Percentiles rank a stretch among this genome's conserved stretches.
Conservation (phyloP, 2,888 invertebrate species). For the Chrysopilus asiliformis region DNA sequence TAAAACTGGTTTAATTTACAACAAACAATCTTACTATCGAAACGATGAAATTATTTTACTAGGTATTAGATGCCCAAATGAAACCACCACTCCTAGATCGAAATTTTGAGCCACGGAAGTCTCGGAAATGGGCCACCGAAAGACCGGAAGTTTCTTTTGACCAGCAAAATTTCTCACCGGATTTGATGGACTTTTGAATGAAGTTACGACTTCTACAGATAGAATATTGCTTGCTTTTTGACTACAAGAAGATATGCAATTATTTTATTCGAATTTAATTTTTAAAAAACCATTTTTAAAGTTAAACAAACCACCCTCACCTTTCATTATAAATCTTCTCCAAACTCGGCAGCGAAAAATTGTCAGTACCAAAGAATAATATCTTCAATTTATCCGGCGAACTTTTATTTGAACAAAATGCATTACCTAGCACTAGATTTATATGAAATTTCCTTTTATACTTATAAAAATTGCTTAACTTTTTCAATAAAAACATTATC, state of each 20-base stretch:
- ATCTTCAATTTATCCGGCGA: no score
- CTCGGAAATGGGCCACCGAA: slow-evolving; percentile 50
- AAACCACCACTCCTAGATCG: slow-evolving; percentile 81
- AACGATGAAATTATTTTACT: slow-evolving; percentile 58
- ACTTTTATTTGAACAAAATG: no score
- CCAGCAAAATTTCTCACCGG: slow-evolving; percentile 55
- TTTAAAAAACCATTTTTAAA: neutral
- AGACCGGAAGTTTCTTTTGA: slow-evolving; percentile 43
- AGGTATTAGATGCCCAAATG: slow-evolving; percentile 87
- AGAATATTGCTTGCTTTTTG: slow-evolving; percentile 11
- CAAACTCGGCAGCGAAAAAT: slow-evolving; percentile 65
- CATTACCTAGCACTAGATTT: no score
- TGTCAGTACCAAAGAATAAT: slow-evolving; percentile 80
- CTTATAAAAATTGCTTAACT: no score
- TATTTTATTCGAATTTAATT: neutral
- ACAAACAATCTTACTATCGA: slow-evolving; percentile 74
- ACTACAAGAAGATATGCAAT: slow-evolving; percentile 6
- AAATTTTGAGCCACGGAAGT: slow-evolving; percentile 38
- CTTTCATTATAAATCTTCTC: slow-evolving; percentile 50
- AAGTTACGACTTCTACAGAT: slow-evolving; percentile 56
- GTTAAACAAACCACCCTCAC: slow-evolving; percentile 23
- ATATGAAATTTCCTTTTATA: slow-evolving; percentile 25
- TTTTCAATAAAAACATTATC: no score
- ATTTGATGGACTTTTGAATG: slow-evolving; percentile 45
- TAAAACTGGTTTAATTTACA: neutral